Conservation (phyloP, 2,888 invertebrate species). For the Eupithecia subfuscata region DNA sequence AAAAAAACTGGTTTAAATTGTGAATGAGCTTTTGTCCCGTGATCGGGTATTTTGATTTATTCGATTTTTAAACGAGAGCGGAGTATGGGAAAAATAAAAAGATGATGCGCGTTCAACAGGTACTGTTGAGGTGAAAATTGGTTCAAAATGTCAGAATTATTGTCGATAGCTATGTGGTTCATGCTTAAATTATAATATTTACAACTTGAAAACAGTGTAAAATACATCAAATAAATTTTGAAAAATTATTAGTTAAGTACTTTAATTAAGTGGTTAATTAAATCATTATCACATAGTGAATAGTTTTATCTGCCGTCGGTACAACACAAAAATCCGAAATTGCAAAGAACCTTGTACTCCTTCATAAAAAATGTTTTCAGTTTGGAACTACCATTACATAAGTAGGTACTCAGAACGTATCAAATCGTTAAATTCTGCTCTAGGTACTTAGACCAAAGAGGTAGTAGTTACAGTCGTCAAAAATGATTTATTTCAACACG, state of each 20-base stretch:
- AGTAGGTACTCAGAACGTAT: not conserved
- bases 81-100: slow-evolving; percentile 74
- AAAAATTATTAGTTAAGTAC: not conserved
- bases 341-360: not conserved
- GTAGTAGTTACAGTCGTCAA: not conserved
- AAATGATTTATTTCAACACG: not conserved
- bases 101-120: slow-evolving; percentile 77
- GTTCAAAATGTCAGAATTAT: not conserved
- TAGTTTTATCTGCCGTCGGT: not conserved
- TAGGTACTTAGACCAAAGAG: not conserved
- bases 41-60: slow-evolving; percentile 84
- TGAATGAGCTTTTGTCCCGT: slow-evolving; percentile 77
- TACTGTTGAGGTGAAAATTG: slow-evolving; percentile 60
- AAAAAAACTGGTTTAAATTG: slow-evolving; percentile 73
- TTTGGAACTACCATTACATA: not conserved
- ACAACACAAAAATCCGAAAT: not conserved
- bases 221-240: not conserved
- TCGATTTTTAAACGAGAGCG: slow-evolving; percentile 78
- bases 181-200: not conserved
- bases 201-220: not conserved
- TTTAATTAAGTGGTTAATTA: not conserved
- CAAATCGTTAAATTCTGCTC: not conserved
- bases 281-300: too few relatives aligned
- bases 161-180: not conserved
- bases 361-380: not conserved